Percentiles rank a stretch among this genome's conserved stretches.
These are phyloP conservation scores for Periplaneta americana DNA, from an alignment of 1,140 invertebrate species.

Conservation along the genomic window DNA sequence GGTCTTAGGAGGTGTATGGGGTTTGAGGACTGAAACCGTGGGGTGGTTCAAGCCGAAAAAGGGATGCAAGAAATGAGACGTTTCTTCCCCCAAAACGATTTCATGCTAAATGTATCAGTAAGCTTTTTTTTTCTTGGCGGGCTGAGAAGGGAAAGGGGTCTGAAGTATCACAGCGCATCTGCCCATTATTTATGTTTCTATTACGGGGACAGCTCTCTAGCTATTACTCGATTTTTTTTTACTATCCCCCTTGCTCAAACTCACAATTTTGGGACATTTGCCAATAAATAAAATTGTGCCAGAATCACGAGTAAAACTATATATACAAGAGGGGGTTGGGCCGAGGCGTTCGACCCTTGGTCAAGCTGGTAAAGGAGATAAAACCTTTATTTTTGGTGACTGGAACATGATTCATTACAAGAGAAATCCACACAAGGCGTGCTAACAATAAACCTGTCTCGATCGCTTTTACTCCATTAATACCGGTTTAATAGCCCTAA, in stretches of 20 bases:
- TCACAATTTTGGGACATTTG: background rate
- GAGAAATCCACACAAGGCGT: background rate
- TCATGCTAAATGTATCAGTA: background rate
- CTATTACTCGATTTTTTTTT: background rate
- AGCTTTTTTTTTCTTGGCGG: background rate
- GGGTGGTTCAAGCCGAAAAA: background rate
- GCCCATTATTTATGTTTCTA: background rate
- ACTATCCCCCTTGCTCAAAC: background rate
- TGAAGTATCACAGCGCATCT: background rate
- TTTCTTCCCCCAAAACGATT: background rate
- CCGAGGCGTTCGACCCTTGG: background rate
- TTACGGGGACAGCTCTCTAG: background rate
- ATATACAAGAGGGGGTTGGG: background rate
- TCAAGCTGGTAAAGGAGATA: background rate
- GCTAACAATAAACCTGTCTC: background rate
- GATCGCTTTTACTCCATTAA: background rate
- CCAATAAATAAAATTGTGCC: background rate
- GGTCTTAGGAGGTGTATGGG: background rate
- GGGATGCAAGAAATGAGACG: background rate
- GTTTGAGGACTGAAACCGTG: background rate
- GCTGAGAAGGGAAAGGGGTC: no score
- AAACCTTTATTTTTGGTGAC: background rate
- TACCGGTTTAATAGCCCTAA: background rate
- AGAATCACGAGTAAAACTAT: background rate
- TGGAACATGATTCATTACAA: background rate